A percentile compares a stretch with the other conserved stretches of the same genome.
Conservation (phyloP, 2,113 vertebrate species). For the Corynorhinus townsendii region DNA sequence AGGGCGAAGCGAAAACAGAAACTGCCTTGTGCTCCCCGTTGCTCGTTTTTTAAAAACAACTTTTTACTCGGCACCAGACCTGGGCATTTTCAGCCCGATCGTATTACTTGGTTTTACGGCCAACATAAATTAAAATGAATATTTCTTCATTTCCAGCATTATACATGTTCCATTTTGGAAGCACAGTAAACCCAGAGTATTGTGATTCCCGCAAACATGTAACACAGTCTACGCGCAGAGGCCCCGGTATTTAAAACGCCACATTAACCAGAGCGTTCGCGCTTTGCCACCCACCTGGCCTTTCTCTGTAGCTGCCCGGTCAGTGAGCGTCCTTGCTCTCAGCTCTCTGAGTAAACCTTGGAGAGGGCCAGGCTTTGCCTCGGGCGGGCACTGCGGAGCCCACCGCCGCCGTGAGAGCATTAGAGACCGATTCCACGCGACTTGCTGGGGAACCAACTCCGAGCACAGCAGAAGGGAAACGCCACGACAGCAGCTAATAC, state of each 20-base stretch:
- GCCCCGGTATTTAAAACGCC: neutral
- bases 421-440: neutral
- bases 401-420: neutral
- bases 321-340: neutral
- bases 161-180: conserved; percentile 72
- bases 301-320: neutral
- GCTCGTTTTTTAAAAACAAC: conserved; percentile 71
- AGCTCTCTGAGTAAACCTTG: neutral
- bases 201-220: neutral
- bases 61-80: conserved; percentile 69
- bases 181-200: conserved; percentile 51
- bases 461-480: neutral
- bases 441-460: neutral
- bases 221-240: neutral
- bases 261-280: neutral
- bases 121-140: conserved; percentile 77
- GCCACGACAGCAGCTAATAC: neutral
- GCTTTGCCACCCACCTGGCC: neutral
- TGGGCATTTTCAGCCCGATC: conserved; percentile 67
- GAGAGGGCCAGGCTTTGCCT: neutral
- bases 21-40: conserved; percentile 76
- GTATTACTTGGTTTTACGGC: conserved; percentile 71
- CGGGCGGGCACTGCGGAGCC: neutral
- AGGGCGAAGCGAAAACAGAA: conserved; percentile 81
- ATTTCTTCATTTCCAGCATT: conserved; percentile 77